Evolutionary conservation across 2,888 invertebrate species (phyloP), one percentile per base, ranked within the genome.

Genomic region (Troides helena): DNA sequence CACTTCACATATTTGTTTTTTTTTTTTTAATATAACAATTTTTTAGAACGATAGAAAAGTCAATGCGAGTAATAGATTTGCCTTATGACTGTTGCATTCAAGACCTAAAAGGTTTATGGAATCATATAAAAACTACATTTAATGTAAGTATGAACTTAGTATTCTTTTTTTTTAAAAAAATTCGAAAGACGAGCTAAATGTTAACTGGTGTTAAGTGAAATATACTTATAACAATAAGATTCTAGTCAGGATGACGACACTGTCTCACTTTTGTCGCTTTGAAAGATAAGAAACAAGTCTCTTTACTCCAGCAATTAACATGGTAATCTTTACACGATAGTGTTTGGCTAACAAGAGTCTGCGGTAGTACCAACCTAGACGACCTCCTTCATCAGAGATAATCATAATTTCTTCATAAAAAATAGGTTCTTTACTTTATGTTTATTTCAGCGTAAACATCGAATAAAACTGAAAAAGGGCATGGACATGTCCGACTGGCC

Each of bases 31-130:
- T 58, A 58, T 56, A 39, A 39, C 23, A 43, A 18, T 68, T 70
- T 82, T 83, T 39, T 77, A 93, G 93, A 72, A 80, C 83, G 39
- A 84, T 93, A 17, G 93, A 93, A 77, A 86, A 77, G 73, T 82
- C 85, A n/a, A 78, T 93, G 79, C 78, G 92, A 67, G 76, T 78
- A 72, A 85, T 87, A 72, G 83, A 87, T 23, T 73, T 93, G 36
- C 92, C 93, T 0, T 75, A 74, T 36, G 87, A 92, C 71, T 93
- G 92, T 74, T 92, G 89, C 73, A 82, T 93, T 60, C 90, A 89
- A 74, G 92, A 92, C 69, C 82, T 93, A 62, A 89, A 91, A 73
- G 87, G 85, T 25, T 77, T 93, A 56, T 93, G 93, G 92, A 89
- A 88, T 63, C 86, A 91, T 70, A 80, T 92, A 46, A 83, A 83